Evolutionary conservation across 2,113 vertebrate genomes (phyloP).

Genomic region (Trogon surrucura): DNA sequence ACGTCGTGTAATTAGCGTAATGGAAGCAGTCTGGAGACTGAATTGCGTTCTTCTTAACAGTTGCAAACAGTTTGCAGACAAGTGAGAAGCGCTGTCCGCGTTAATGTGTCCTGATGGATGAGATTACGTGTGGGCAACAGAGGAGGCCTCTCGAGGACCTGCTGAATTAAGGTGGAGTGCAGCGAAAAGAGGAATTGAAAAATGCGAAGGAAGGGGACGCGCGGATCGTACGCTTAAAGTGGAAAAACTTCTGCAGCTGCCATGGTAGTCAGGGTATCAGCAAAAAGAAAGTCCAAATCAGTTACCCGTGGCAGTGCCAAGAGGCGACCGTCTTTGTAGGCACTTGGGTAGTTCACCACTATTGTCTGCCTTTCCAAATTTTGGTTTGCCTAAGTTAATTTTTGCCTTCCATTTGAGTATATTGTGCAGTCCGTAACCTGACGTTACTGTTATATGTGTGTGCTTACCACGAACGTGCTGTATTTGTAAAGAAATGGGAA

Average conservation of each 20-base stretch:
- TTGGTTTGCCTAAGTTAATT: background rate
- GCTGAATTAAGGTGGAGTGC: background rate
- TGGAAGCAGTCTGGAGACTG: background rate
- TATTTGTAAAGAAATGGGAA: background rate
- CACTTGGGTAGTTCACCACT: background rate
- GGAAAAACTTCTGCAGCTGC: background rate
- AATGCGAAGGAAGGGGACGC: constrained; percentile 1
- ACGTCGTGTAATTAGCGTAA: background rate
- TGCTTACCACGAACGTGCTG: background rate
- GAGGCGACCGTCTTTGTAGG: background rate
- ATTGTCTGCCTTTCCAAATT: background rate
- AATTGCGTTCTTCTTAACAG: background rate
- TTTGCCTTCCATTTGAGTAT: background rate
- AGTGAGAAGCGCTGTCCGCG: background rate
- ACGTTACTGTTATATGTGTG: background rate
- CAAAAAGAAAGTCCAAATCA: background rate
- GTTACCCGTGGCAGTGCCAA: background rate
- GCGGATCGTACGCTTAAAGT: background rate
- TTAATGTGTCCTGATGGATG: constrained; percentile 56
- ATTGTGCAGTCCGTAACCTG: background rate
- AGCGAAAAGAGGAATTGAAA: constrained; percentile 36
- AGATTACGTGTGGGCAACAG: constrained; percentile 70
- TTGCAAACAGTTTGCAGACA: background rate
- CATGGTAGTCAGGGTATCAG: background rate
- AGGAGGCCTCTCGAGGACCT: constrained; percentile 62